A percentile compares a stretch with the other conserved stretches of the same genome.
Conservation (phyloP, 2,888 invertebrate genomes). For the Hoplodrina ambigua region DNA sequence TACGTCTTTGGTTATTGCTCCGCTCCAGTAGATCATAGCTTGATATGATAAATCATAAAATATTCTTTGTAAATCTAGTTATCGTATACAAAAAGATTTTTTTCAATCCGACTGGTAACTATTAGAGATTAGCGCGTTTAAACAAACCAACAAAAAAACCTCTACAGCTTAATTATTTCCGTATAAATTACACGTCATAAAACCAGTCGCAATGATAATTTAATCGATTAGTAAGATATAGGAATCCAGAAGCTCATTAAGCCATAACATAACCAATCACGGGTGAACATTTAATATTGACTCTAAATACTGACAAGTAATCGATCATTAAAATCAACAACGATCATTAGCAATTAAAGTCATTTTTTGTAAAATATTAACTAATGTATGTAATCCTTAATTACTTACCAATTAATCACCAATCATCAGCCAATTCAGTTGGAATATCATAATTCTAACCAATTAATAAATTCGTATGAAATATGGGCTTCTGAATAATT, state of each 20-base stretch:
- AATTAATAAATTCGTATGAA: slow-evolving; percentile 21
- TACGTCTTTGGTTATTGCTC: too few relatives aligned
- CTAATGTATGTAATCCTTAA: neutral
- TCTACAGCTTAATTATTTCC: too few relatives aligned
- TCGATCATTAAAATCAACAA: neutral
- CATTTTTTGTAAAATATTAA: neutral
- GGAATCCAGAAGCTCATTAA: neutral
- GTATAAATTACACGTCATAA: too few relatives aligned
- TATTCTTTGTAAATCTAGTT: too few relatives aligned
- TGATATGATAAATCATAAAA: too few relatives aligned
- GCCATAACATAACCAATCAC: neutral
- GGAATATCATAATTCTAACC: slow-evolving; percentile 4
- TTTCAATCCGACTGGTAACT: too few relatives aligned
- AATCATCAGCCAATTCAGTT: slow-evolving; percentile 26
- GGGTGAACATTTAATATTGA: neutral
- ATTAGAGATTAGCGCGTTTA: too few relatives aligned
- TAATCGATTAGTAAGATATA: neutral
- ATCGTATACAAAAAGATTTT: too few relatives aligned
- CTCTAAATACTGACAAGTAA: neutral
- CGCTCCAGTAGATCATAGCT: too few relatives aligned
- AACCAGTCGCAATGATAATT: too few relatives aligned
- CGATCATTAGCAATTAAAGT: neutral
- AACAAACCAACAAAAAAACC: too few relatives aligned
- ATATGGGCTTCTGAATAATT: slow-evolving; percentile 16
- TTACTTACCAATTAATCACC: slow-evolving; percentile 18